Evolutionary conservation across 2,113 vertebrate genomes (phyloP).

Genomic region (Spilogale gracilis): DNA sequence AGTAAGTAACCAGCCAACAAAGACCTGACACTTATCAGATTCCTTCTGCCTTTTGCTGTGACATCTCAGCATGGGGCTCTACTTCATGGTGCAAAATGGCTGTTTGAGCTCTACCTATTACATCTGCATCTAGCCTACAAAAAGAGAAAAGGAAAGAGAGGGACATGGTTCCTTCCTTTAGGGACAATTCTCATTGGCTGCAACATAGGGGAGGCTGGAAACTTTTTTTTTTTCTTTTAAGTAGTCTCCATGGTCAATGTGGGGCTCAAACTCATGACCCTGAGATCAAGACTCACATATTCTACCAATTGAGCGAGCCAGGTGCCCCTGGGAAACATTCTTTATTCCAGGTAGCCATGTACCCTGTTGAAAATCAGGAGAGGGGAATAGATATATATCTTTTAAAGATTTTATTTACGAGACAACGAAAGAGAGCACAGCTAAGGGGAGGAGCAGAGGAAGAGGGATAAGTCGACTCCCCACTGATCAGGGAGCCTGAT

Average conservation of each 20-base stretch:
- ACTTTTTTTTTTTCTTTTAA: background rate
- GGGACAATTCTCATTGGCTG: background rate
- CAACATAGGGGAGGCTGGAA: slow-evolving; percentile 11
- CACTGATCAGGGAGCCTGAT: background rate
- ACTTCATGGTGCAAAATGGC: background rate
- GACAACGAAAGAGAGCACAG: too few relatives aligned
- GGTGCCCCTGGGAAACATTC: background rate
- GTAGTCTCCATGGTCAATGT: background rate
- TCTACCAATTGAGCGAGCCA: background rate
- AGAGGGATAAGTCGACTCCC: background rate
- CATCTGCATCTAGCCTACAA: slow-evolving; percentile 32
- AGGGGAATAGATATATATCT: background rate
- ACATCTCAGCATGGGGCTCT: background rate
- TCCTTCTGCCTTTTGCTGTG: background rate
- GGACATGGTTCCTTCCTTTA: background rate
- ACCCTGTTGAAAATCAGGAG: background rate
- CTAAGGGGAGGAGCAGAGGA: background rate
- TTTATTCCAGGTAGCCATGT: background rate
- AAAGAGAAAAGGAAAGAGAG: background rate
- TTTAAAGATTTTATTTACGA: background rate
- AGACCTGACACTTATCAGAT: background rate
- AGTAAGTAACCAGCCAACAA: background rate
- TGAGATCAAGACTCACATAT: background rate
- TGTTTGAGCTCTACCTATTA: background rate
- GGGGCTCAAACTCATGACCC: background rate